A percentile compares a stretch with the other conserved stretches of the same genome.
These are phyloP conservation scores for Calypte anna DNA, from an alignment of 2,113 vertebrate genomes.

Conservation along the genomic window DNA sequence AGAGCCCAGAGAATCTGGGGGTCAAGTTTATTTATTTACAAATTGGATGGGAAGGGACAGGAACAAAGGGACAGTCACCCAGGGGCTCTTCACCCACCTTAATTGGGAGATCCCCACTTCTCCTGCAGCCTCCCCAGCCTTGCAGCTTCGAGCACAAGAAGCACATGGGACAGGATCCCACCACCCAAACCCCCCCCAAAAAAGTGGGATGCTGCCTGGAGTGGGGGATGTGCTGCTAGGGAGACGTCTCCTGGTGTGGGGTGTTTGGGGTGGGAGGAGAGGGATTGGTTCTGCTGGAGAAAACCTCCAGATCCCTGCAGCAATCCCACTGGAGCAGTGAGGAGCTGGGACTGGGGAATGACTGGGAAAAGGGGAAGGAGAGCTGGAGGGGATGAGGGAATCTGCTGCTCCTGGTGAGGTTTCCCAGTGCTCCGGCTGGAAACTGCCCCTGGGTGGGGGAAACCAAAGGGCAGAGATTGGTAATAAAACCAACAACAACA, in stretches of 20 bases:
- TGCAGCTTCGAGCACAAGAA: not conserved
- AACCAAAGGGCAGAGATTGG: not conserved
- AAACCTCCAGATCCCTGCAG: not conserved
- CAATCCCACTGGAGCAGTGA: no score
- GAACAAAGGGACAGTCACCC: conserved; percentile 58
- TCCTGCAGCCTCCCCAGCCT: not conserved
- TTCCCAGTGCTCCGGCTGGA: fast-evolving
- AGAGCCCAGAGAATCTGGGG: not conserved
- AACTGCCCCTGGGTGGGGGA: not conserved
- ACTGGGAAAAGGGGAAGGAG: fast-evolving
- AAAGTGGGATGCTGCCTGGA: fast-evolving
- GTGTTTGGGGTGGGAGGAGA: not conserved
- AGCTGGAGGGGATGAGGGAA: not conserved
- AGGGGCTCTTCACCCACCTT: conserved; percentile 50
- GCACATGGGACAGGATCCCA: not conserved
- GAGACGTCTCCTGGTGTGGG: fast-evolving
- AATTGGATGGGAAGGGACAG: conserved; percentile 19
- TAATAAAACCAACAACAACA: not conserved
- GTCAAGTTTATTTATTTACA: conserved; percentile 67
- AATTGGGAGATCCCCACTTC: not conserved
- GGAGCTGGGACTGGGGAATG: no score
- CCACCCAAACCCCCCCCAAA: not conserved
- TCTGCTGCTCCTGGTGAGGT: fast-evolving
- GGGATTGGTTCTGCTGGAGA: not conserved
- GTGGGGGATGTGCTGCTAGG: fast-evolving